Conservation (phyloP, 2,797 vertebrate species). For the Phaenicophaeus curvirostris region DNA sequence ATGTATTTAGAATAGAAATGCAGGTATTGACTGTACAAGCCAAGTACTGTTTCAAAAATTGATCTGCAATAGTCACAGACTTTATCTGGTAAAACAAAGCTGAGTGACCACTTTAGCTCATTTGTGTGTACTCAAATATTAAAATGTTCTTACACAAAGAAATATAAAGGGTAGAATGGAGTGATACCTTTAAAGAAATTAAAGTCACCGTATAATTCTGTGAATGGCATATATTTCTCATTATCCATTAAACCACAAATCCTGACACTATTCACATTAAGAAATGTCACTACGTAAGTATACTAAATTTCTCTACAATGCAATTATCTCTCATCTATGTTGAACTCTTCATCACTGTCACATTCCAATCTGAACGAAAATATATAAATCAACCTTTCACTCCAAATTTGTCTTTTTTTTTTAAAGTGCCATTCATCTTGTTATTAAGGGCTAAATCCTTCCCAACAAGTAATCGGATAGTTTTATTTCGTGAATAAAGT, state of each 20-base stretch:
- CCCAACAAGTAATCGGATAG: background rate
- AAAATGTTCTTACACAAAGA: background rate
- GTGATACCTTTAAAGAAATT: background rate
- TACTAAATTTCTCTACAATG: background rate
- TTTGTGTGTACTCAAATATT: background rate
- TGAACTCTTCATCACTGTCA: background rate
- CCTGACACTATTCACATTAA: background rate
- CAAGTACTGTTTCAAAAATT: background rate
- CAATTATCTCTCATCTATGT: background rate
- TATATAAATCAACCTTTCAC: background rate
- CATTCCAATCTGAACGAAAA: background rate
- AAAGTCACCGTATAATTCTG: background rate
- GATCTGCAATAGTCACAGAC: background rate
- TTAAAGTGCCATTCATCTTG: background rate
- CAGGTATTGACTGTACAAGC: background rate
- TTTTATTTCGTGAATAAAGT: constrained; percentile 32
- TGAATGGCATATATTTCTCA: background rate
- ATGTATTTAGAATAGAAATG: background rate
- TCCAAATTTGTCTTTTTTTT: background rate
- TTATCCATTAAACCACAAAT: background rate
- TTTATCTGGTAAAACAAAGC: background rate
- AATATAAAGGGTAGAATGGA: background rate
- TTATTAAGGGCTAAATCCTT: constrained; percentile 10
- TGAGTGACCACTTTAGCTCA: background rate
- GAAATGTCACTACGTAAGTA: background rate